A percentile compares a stretch with the other conserved stretches of the same genome.
These are phyloP conservation scores for Hyalella azteca DNA, from an alignment of 2,888 invertebrate species.

Conservation along the genomic window DNA sequence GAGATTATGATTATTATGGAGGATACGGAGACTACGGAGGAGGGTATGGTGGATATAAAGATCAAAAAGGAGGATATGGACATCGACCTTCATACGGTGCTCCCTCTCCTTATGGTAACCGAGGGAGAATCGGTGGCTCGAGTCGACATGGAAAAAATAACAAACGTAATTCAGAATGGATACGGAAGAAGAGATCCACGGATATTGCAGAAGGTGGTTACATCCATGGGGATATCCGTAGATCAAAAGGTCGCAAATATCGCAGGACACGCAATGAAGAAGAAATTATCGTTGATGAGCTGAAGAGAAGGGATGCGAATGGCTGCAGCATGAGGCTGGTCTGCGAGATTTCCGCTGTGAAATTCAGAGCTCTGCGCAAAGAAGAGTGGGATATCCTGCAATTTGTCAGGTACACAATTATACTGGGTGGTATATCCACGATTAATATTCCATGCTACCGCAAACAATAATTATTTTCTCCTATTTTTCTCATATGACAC, in stretches of 20 bases:
- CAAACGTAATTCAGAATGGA: not conserved
- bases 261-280: not conserved
- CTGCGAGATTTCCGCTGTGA: slow-evolving; percentile 3
- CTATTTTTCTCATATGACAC: too few species aligned
- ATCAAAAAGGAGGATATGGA: not conserved
- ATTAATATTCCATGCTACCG: too few species aligned
- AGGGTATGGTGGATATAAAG: not conserved
- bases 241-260: too few species aligned
- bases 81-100: not conserved
- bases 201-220: too few species aligned
- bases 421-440: too few species aligned
- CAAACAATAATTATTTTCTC: too few species aligned
- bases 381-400: slow-evolving; percentile 31
- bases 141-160: not conserved
- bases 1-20: not conserved
- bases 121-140: not conserved
- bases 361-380: not conserved
- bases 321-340: slow-evolving; percentile 16
- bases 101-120: not conserved
- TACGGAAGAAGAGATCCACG: not conserved
- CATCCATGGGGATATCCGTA: not conserved
- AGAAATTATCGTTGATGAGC: not conserved
- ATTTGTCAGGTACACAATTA: not conserved
- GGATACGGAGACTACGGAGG: slow-evolving; percentile 17
- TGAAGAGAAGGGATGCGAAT: not conserved